Conservation (phyloP, 2,113 vertebrate species). For the Polyodon spathula region DNA sequence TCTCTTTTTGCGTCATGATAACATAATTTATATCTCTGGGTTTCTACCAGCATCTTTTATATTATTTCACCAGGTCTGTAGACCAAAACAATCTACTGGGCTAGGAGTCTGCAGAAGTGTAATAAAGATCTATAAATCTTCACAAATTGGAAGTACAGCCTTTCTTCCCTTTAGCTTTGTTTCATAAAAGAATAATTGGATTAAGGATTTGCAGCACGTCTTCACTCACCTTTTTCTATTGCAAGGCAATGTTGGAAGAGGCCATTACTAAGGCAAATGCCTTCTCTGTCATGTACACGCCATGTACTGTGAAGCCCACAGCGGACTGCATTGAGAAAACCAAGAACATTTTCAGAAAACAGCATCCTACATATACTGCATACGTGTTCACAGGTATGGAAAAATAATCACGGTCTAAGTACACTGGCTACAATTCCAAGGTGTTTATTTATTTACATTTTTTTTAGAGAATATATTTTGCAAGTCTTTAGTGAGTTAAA, state of each 20-base stretch:
- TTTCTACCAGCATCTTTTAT: too few relatives aligned
- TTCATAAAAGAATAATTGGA: background rate
- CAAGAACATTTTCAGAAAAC: constrained; percentile 46
- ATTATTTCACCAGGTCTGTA: too few relatives aligned
- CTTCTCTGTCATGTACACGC: constrained; percentile 57
- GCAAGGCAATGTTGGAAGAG: constrained; percentile 56
- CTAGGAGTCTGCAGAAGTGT: background rate
- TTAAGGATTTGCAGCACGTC: background rate
- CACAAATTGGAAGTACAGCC: background rate
- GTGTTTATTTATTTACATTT: background rate
- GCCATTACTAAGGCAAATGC: constrained; percentile 41
- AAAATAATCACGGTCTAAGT: background rate
- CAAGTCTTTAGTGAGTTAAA: background rate
- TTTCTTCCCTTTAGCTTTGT: background rate
- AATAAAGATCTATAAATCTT: constrained; percentile 5
- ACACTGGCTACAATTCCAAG: background rate
- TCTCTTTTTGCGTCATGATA: constrained; percentile 5
- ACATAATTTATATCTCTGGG: background rate
- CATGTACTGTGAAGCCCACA: constrained; percentile 39
- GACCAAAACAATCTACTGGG: too few relatives aligned
- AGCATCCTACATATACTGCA: constrained; percentile 38
- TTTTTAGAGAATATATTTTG: background rate
- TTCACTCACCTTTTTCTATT: background rate
- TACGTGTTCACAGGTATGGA: constrained; percentile 55
- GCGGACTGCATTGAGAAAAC: constrained; percentile 40